A percentile compares a stretch with the other conserved stretches of the same genome.
Conservation (phyloP, 2,888 invertebrate species). For the Frankliniella intonsa region DNA sequence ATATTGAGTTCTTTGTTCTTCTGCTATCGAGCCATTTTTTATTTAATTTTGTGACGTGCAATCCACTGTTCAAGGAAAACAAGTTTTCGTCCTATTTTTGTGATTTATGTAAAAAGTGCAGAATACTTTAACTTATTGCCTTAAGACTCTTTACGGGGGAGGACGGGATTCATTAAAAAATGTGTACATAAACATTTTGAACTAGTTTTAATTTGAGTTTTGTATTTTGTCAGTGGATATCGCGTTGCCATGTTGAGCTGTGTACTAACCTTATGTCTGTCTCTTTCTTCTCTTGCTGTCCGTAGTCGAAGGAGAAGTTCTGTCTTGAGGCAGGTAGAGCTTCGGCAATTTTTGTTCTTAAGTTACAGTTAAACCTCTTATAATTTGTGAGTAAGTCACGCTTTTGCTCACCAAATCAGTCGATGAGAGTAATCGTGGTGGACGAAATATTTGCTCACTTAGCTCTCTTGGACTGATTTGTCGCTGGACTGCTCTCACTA, state of each 20-base stretch:
- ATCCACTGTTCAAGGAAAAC: neutral
- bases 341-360: constrained; percentile 36
- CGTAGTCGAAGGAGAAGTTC: constrained; percentile 48
- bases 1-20: constrained; percentile 18
- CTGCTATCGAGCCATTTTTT: constrained; percentile 27
- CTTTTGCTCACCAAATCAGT: neutral
- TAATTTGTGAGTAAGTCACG: constrained; percentile 25
- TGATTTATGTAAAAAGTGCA: neutral
- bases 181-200: neutral
- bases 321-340: constrained; percentile 48
- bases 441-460: neutral
- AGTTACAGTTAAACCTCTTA: constrained; percentile 7
- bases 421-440: neutral
- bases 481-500: constrained; percentile 2
- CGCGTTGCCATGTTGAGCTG: constrained; percentile 10
- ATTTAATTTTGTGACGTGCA: neutral
- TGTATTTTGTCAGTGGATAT: constrained; percentile 35
- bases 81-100: neutral
- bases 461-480: neutral
- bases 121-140: neutral
- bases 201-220: constrained; percentile 2
- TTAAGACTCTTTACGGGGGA: neutral
- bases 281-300: constrained; percentile 42
- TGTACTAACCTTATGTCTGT: constrained; percentile 31
- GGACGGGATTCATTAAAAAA: too few species aligned